A percentile compares a stretch with the other conserved stretches of the same genome.
Evolutionary conservation across 2,888 invertebrate genomes (phyloP).

Genomic region (Pterostichus madidus): DNA sequence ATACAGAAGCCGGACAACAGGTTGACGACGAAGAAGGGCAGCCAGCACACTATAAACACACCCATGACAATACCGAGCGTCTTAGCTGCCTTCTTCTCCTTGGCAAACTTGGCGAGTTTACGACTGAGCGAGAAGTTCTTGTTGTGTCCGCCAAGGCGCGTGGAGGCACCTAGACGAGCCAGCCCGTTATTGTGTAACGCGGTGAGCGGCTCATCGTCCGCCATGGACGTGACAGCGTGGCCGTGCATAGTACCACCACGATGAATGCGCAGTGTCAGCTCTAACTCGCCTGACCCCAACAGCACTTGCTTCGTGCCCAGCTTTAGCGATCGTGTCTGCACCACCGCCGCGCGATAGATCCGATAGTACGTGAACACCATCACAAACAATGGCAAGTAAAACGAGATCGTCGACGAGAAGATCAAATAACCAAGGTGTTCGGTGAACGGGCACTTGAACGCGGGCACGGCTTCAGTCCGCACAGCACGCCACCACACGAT

Average conservation of each 20-base stretch:
- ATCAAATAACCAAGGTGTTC: constrained; percentile 97
- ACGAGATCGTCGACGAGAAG: constrained; percentile 98
- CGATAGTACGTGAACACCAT: constrained; percentile 99
- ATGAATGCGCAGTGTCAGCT: constrained; percentile 94
- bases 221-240: constrained; percentile 72
- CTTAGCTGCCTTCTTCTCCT: constrained; percentile 98
- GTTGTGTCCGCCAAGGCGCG: constrained; percentile 80
- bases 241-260: constrained; percentile 89
- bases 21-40: constrained; percentile 98
- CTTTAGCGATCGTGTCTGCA: constrained; percentile 93
- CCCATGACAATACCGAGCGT: constrained; percentile 98
- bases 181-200: constrained; percentile 89
- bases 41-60: constrained; percentile 97
- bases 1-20: constrained; percentile 93
- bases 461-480: constrained; percentile 88
- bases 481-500: constrained; percentile 98
- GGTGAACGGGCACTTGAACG: constrained; percentile 95
- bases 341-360: constrained; percentile 95
- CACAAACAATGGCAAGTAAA: constrained; percentile 96
- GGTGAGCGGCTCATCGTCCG: constrained; percentile 87
- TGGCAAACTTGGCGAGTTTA: constrained; percentile 96
- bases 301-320: constrained; percentile 95
- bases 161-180: constrained; percentile 82
- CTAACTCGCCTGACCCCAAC: constrained; percentile 90
- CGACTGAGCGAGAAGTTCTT: constrained; percentile 96